phyloP scores from a whole-genome alignment of 2,113 vertebrate species.

The Heptranchias perlo region DNA sequence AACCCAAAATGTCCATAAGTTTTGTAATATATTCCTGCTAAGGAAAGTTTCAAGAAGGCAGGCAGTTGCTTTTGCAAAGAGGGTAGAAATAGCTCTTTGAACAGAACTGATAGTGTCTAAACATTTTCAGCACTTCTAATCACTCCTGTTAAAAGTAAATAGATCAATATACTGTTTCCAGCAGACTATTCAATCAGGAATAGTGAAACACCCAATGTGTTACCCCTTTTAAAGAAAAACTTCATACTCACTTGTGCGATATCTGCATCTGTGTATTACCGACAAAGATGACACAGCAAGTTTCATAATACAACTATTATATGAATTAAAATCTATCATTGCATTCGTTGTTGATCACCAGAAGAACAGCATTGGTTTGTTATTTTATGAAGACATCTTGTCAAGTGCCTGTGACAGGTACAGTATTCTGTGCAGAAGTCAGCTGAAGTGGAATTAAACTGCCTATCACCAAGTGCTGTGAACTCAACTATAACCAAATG shows the following conservation, averaged over 20 bases:
- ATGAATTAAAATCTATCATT: not conserved
- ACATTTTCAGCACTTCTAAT: not conserved
- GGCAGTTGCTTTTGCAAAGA: not conserved
- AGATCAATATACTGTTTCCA: not conserved
- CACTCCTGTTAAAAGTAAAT: not conserved
- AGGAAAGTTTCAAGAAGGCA: not conserved
- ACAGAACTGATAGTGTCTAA: not conserved
- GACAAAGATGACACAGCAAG: not conserved
- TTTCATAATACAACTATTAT: not conserved
- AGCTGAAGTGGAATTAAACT: conserved; percentile 31
- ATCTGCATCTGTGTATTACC: not conserved
- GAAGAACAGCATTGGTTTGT: conserved; percentile 7
- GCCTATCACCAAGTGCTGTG: conserved; percentile 14
- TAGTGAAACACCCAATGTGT: not conserved
- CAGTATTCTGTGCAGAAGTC: not conserved
- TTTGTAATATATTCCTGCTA: not conserved
- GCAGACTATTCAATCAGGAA: not conserved
- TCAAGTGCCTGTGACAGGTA: conserved; percentile 3
- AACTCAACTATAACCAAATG: conserved; percentile 19
- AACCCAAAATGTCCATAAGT: not conserved
- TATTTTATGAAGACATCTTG: conserved; percentile 24
- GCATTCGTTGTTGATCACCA: not conserved
- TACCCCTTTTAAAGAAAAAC: not conserved
- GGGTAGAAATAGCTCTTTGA: not conserved
- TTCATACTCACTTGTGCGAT: not conserved